Evolutionary conservation across 2,888 invertebrate species (phyloP), one percentile per base, ranked within the genome.

Genomic region (Empis stercorea): DNA sequence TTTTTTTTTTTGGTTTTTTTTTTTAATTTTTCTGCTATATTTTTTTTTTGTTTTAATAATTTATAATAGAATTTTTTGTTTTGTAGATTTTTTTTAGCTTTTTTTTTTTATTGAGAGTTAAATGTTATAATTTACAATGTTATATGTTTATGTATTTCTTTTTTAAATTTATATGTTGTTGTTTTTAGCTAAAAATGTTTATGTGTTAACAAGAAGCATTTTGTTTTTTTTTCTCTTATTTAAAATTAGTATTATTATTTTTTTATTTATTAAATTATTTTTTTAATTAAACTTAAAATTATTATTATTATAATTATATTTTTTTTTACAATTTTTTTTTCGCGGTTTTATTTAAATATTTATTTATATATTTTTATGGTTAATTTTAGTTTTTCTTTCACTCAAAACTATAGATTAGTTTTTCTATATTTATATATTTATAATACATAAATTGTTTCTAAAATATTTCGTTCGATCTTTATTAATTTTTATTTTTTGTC

Each of bases 131-230:
- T 55, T 59, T 59, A 59, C 59, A 59, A 59, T 59, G 56, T 57
- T 58, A 58, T 58, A 58, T 34, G 34, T 34, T 34, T 34, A n/a
- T n/a, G n/a, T n/a, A n/a, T n/a, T n/a, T n/a, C n/a, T n/a, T n/a
- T 32, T 32, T 13, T 32, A 3, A 13, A 32, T 32, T 34, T 34
- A 2, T 40, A 23, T 40, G 20, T 40, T 23, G 20, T 40, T 39
- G 14, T 15, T 39, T 38, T 40, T 50, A 60, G 60, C 60, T 60
- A 58, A 58, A 57, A 56, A 57, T n/a, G 50, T 40, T 43, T 47
- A 52, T 49, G 64, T 64, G 57, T 65, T 61, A 63, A 65, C 63
- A 65, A 64, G 62, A 64, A 65, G 65, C 63, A 58, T 59, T 61
- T 41, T 51, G 4, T n/a, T n/a, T 52, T 51, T 42, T 47, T 49